Base-by-base conservation (phyloP, 2,113 vertebrate species). In the Ammodytes dubius region DNA sequence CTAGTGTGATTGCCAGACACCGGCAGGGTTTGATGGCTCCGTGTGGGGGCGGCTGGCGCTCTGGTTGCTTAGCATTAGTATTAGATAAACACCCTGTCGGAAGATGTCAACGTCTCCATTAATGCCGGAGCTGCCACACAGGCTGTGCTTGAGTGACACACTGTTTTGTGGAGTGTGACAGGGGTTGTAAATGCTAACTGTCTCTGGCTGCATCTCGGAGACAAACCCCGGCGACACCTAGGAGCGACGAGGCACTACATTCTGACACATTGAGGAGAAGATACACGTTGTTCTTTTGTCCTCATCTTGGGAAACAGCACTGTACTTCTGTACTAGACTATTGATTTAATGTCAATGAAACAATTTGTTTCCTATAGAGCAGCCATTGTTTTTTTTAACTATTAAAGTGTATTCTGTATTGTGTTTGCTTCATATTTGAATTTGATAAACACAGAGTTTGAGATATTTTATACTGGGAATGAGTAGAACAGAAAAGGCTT, bases 51-150 rank as follows among this genome's bases (percentile, higher is more conserved):
- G 84, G 89, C 88, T 79, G 88, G 81, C 27, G 27, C 86, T 92
- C 73, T 64, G 89, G 90, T 94, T 94, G 91, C 91, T 93, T 91
- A 88, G 91, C 85, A 91, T 93, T 93, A 92, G 88, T 89, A 91
- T 92, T 93, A 94, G 92, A 95, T 94, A 93, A 95, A 94, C 92
- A 91, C 90, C 85, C 90, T 94, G 91, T 92, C 89, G 87, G 90
- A 92, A 92, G 93, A 95, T 91, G 93, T 95, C 94, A 95, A 90
- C 63, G 88, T 94, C 93, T 94, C 91, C 90, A 93, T 95, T 95
- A 94, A 94, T 94, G 93, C 90, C 91, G 88, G 85, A 91, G 86
- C 93, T 95, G 94, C 91, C 93, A 92, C 87, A 81, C 89, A 81
- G 89, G 88, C 89, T 81, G 92, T 69, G 83, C 82, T 92, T 95